These are phyloP conservation scores for Tapirus indicus DNA, from an alignment of 2,797 vertebrate species.

Conservation along the genomic window DNA sequence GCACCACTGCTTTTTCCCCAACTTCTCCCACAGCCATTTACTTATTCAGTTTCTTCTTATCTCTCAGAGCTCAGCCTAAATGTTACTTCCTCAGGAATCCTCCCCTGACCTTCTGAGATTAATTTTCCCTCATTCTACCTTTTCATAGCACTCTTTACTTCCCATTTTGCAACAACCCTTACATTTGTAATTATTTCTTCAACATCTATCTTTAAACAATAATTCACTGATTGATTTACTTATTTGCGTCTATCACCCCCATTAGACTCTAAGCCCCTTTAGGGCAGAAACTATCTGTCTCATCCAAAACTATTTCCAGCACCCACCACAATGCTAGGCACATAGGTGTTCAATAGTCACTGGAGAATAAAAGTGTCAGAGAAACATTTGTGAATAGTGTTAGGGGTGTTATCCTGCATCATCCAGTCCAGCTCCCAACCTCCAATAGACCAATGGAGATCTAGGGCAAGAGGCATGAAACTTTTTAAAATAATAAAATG, in stretches of 20 bases:
- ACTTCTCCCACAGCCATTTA: background rate
- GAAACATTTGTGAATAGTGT: background rate
- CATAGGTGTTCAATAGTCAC: background rate
- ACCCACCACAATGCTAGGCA: background rate
- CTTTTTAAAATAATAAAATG: background rate
- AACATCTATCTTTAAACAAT: background rate
- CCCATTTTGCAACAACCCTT: background rate
- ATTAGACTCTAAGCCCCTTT: background rate
- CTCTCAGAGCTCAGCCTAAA: background rate
- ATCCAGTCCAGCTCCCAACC: background rate
- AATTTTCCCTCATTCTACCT: background rate
- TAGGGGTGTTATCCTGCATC: background rate
- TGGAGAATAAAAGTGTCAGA: background rate
- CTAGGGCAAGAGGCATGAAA: background rate
- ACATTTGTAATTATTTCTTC: background rate
- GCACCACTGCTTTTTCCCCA: background rate
- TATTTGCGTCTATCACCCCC: background rate
- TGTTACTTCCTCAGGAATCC: background rate
- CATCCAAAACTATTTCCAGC: background rate
- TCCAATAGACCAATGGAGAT: background rate
- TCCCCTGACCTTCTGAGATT: background rate
- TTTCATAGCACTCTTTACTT: background rate
- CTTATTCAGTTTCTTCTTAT: background rate
- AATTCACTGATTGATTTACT: background rate
- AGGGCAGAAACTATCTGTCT: background rate